These are phyloP conservation scores for Drosophila parabipectinata DNA, from an alignment of 1,140 invertebrate species.

Conservation along the genomic window DNA sequence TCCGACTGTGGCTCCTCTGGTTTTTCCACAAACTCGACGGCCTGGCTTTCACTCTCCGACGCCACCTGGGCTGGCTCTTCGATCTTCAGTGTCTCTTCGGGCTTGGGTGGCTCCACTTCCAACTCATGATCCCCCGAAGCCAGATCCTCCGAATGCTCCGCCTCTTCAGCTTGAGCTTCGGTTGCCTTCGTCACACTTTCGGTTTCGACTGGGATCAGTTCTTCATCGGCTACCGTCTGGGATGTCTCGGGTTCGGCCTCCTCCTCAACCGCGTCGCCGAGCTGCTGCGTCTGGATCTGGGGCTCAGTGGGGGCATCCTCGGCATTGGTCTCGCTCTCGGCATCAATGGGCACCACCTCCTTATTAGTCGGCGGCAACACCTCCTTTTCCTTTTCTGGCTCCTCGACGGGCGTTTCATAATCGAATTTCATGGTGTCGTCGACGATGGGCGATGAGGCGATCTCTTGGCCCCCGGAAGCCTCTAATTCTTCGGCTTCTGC, in stretches of 20 bases:
- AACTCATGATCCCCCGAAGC: constrained; percentile 68
- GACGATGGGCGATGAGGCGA: constrained; percentile 48
- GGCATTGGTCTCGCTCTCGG: constrained; percentile 43
- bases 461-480: constrained; percentile 60
- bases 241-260: constrained; percentile 22
- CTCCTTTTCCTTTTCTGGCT: constrained; percentile 28
- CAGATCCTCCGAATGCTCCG: constrained; percentile 22
- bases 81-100: constrained; percentile 27
- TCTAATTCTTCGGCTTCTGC: constrained; percentile 28
- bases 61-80: constrained; percentile 23
- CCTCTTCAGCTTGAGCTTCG: constrained; percentile 2
- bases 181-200: constrained; percentile 70
- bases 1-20: constrained; percentile 39
- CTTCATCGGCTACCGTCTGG: constrained; percentile 52
- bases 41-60: constrained; percentile 38
- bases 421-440: constrained; percentile 83
- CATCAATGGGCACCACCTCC: constrained; percentile 47
- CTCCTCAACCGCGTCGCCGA: constrained; percentile 29
- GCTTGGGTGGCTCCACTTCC: constrained; percentile 27
- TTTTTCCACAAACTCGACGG: constrained; percentile 21
- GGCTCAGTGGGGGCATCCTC: constrained; percentile 34
- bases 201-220: constrained; percentile 69
- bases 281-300: constrained; percentile 29
- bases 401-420: constrained; percentile 66
- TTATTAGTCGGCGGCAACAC: constrained; percentile 33